Evolutionary conservation across 1,140 invertebrate species (phyloP).

Genomic region (Maniola jurtina): DNA sequence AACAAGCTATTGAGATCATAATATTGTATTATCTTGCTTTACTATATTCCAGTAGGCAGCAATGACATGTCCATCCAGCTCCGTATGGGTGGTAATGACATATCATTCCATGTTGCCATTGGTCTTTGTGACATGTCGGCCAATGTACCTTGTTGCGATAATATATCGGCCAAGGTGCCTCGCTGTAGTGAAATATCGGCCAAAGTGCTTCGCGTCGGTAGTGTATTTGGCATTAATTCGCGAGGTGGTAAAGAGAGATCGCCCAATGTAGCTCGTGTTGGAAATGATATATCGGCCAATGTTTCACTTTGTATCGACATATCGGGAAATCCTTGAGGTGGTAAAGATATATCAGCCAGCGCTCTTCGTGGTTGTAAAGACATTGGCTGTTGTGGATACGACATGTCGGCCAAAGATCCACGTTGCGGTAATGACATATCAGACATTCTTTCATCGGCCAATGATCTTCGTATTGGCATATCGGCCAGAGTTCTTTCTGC

Average conservation of each 20-base stretch:
- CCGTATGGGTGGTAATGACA: background rate
- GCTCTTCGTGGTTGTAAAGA: background rate
- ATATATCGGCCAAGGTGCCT: background rate
- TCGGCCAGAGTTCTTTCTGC: no score
- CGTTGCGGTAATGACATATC: no score
- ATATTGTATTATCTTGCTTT: no score
- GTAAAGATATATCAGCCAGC: background rate
- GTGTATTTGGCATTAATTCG: background rate
- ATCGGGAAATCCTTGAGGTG: background rate
- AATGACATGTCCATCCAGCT: background rate
- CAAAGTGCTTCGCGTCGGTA: no score
- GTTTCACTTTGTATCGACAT: background rate
- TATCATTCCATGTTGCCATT: background rate
- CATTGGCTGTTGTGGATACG: no score
- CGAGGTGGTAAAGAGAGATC: background rate
- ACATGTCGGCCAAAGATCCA: no score
- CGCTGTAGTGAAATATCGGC: background rate
- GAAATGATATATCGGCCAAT: background rate
- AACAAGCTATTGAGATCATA: background rate
- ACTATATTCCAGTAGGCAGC: no score
- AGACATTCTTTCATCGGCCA: no score
- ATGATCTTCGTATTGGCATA: no score
- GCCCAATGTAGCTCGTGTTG: background rate
- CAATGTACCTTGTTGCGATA: background rate
- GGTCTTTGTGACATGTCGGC: background rate